Evolutionary conservation across 2,797 vertebrate species (phyloP).

Genomic region (Eulemur mongoz): DNA sequence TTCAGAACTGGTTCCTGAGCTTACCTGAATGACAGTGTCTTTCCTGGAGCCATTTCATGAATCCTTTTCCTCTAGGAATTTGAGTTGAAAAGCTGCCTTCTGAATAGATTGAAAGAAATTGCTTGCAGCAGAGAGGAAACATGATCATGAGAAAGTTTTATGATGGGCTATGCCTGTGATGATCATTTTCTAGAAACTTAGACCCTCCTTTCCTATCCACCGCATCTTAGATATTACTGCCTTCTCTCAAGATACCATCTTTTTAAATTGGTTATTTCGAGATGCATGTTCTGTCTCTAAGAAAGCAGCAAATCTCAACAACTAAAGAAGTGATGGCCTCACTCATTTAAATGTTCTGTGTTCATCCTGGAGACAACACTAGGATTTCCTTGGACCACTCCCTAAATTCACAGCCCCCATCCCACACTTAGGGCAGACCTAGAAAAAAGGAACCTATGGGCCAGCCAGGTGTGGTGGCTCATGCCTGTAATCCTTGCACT

Average conservation of each 20-base stretch:
- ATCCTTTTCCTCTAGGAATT: slow-evolving; percentile 12
- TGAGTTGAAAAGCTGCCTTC: slow-evolving; percentile 41
- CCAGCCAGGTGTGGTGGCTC: too few species aligned
- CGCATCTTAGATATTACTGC: background rate
- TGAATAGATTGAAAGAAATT: slow-evolving; percentile 44
- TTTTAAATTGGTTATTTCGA: slow-evolving; percentile 37
- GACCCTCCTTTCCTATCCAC: background rate
- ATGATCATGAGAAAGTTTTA: background rate
- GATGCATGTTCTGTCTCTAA: background rate
- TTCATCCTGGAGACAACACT: background rate
- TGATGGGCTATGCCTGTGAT: background rate
- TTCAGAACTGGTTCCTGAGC: slow-evolving; percentile 28
- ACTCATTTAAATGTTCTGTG: background rate
- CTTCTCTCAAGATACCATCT: background rate
- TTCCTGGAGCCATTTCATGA: slow-evolving; percentile 28
- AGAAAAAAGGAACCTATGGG: background rate
- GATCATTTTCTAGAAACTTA: slow-evolving; percentile 25
- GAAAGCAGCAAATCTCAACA: background rate
- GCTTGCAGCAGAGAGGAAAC: background rate
- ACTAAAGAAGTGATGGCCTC: background rate
- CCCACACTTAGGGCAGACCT: background rate
- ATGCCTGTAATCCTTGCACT: too few species aligned
- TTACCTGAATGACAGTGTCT: background rate
- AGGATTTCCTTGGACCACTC: background rate
- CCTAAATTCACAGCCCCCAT: background rate